Percentiles rank a stretch among this genome's conserved stretches.
Evolutionary conservation across 2,888 invertebrate genomes (phyloP).

Genomic region (Hemithea aestivaria): DNA sequence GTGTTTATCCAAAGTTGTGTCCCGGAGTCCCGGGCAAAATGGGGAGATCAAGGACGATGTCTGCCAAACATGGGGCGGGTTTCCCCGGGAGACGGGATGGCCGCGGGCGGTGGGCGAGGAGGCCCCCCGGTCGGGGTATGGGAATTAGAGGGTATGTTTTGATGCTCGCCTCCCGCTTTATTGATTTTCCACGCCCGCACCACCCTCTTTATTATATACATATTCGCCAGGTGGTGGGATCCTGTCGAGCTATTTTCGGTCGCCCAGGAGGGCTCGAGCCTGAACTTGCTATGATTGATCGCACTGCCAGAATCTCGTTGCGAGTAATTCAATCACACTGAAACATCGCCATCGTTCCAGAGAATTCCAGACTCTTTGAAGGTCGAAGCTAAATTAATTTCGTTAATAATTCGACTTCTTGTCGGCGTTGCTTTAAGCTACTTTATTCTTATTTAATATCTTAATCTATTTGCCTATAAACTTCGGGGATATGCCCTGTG

Average conservation of each 20-base stretch:
- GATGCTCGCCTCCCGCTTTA: constrained; percentile 74
- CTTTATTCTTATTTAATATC: constrained; percentile 4
- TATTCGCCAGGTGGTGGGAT: constrained; percentile 47
- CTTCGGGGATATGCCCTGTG: constrained; percentile 2
- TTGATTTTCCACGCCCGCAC: constrained; percentile 69
- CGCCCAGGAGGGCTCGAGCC: constrained; percentile 49
- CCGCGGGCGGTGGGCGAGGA: constrained; percentile 27
- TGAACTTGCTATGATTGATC: constrained; percentile 64
- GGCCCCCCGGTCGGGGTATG: constrained; percentile 36
- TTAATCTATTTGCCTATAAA: constrained; percentile 1
- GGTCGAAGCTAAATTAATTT: constrained; percentile 19
- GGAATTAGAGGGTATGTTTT: constrained; percentile 62
- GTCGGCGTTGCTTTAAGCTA: not conserved
- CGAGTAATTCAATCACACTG: constrained; percentile 35
- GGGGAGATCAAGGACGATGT: constrained; percentile 77
- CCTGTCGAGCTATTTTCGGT: constrained; percentile 70
- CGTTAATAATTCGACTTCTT: constrained; percentile 6
- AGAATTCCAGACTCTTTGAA: constrained; percentile 24
- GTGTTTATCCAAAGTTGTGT: constrained; percentile 74
- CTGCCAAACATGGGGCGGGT: constrained; percentile 77
- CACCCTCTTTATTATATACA: constrained; percentile 67
- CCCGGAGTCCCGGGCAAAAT: constrained; percentile 64
- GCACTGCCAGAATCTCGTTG: constrained; percentile 39
- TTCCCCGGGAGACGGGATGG: constrained; percentile 72
- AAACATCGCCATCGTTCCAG: constrained; percentile 11